Evolutionary conservation across 2,113 vertebrate genomes (phyloP).

Genomic region (Gambusia holbrooki): DNA sequence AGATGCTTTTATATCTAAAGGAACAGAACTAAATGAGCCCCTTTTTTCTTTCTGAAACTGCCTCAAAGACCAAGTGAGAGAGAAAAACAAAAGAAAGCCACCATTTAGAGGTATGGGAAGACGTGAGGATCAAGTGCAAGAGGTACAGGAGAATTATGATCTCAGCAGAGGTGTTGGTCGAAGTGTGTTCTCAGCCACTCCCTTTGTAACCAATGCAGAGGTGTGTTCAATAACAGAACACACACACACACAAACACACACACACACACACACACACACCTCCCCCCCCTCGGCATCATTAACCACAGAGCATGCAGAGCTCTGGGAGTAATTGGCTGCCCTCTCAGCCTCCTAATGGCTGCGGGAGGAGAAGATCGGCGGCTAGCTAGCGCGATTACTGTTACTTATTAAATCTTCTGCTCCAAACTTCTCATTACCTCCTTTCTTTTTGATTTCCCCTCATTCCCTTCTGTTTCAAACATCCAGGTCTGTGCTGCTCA

Average conservation of each 20-base stretch:
- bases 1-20: neutral
- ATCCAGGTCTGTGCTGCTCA: neutral
- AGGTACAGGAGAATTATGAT: slow-evolving; percentile 36
- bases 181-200: slow-evolving; percentile 22
- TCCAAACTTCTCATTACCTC: neutral
- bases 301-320: slow-evolving; percentile 53
- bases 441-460: neutral
- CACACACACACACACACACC: slow-evolving; percentile 5
- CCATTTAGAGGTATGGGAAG: neutral
- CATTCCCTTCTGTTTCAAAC: neutral
- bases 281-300: slow-evolving; percentile 55
- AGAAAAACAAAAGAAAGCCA: neutral
- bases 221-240: slow-evolving; percentile 29
- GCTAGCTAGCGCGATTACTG: slow-evolving; percentile 23
- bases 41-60: slow-evolving; percentile 13
- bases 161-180: slow-evolving; percentile 10
- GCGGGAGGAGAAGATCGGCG: slow-evolving; percentile 32
- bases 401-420: slow-evolving; percentile 13
- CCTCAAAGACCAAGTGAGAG: slow-evolving; percentile 6
- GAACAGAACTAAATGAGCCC: slow-evolving; percentile 26
- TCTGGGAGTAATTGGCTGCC: slow-evolving; percentile 63
- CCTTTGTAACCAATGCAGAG: slow-evolving; percentile 29
- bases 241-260: slow-evolving; percentile 5
- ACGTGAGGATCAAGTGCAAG: neutral
- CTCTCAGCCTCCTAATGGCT: slow-evolving; percentile 68